Base-by-base conservation (phyloP, 2,113 vertebrate species). In the Melanocharis versteri region DNA sequence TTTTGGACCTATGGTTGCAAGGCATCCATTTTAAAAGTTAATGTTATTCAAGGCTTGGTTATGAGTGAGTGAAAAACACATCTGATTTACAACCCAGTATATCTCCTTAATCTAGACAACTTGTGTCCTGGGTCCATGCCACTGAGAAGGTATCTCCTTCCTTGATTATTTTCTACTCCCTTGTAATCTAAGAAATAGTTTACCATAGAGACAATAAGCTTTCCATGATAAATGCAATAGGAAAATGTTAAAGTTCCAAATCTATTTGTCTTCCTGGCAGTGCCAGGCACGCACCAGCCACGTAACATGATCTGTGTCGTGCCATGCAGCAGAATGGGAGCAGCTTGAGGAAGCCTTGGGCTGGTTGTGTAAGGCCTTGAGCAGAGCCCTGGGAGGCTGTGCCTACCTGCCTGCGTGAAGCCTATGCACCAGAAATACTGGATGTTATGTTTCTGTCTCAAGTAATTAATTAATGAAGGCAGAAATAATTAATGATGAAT, bases 401-500 rank as follows among this genome's bases (percentile, higher is more conserved):
- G 57, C 42, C 91, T 77, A 51, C 83, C 70, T 93, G 81, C 85
- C 94, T 95, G 26, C 83, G 88, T 73, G 53, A 89, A 96, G 92
- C 35, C 72, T 61, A 85, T 1, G 10, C 91, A 58, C 83, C 89
- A 73, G 75, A 97, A 97, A 97, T 89, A 37, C 69, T 82, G 50
- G 26, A 97, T 11, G 17, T 89, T 96, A 96, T 95, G 90, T 95
- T 98, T 98, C 97, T 98, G 91, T 94, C 94, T 97, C 39, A 4
- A 80, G 84, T 98, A 92, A 98, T 80, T 98, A 97, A 98, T 98
- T 98, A 96, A 98, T 98, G 97, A 98, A 93, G 96, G 65, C 58
- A 87, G 97, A 97, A 98, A 98, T 98, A 98, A 98, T 98, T 98
- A 88, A 98, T 98, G 97, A 95, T 93, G 88, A 92, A 91, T 93